Evolutionary conservation across 2,888 invertebrate species (phyloP).

Genomic region (Calameuta idolon): DNA sequence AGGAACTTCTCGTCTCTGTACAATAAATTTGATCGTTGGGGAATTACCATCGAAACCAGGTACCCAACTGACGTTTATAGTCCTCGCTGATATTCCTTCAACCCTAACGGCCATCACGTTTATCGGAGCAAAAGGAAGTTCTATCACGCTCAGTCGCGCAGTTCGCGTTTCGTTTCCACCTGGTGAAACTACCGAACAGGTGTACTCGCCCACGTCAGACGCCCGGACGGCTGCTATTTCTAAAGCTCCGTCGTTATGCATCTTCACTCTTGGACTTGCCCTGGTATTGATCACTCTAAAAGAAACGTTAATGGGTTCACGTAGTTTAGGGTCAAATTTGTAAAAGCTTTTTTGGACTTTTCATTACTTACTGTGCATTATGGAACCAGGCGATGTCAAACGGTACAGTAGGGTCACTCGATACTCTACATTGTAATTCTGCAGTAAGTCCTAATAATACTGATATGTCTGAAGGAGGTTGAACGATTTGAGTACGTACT

Average conservation of each 20-base stretch:
- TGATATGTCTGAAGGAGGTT: conserved; percentile 91
- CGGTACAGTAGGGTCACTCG: conserved; percentile 89
- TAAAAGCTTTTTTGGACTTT: not conserved
- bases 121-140: conserved; percentile 93
- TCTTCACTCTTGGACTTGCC: conserved; percentile 78
- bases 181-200: conserved; percentile 88
- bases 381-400: conserved; percentile 91
- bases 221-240: conserved; percentile 90
- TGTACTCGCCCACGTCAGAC: conserved; percentile 93
- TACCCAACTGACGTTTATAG: conserved; percentile 94
- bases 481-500: conserved; percentile 94
- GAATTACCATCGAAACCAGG: conserved; percentile 98
- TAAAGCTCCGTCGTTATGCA: conserved; percentile 85
- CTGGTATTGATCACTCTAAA: conserved; percentile 72
- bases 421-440: conserved; percentile 93
- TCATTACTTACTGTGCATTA: conserved; percentile 79
- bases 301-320: conserved; percentile 17
- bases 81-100: conserved; percentile 76
- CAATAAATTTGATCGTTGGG: conserved; percentile 90
- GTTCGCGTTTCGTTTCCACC: conserved; percentile 94
- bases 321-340: not conserved
- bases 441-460: conserved; percentile 94
- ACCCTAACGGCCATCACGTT: conserved; percentile 82
- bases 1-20: conserved; percentile 91
- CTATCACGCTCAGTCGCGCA: conserved; percentile 89